Evolutionary conservation across 2,797 vertebrate genomes (phyloP).

Genomic region (Paedocypris micromegethes): DNA sequence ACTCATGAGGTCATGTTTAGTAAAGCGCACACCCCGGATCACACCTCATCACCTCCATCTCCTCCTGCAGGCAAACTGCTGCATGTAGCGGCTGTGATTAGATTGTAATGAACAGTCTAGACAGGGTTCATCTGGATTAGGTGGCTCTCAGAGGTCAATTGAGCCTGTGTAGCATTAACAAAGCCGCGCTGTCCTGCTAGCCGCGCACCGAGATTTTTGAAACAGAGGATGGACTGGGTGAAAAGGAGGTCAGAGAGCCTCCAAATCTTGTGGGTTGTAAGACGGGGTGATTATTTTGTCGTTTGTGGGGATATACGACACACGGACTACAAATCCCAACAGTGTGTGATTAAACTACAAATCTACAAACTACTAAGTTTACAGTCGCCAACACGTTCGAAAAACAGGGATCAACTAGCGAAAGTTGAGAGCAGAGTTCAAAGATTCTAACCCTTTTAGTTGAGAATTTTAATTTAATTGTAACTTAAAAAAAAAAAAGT

Average conservation of each 20-base stretch:
- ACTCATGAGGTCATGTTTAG: not conserved
- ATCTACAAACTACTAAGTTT: too few relatives aligned
- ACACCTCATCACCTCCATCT: conserved; percentile 7
- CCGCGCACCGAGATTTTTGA: conserved; percentile 5
- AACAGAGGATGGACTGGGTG: conserved; percentile 5
- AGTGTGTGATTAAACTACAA: conserved; percentile 5
- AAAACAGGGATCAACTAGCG: too few relatives aligned
- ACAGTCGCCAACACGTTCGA: too few relatives aligned
- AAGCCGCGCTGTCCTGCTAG: conserved; percentile 30
- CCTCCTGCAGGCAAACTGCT: conserved; percentile 28
- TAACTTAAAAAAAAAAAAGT: too few relatives aligned
- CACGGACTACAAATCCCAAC: conserved; percentile 31
- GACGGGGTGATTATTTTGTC: conserved; percentile 27
- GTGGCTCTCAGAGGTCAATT: conserved; percentile 48
- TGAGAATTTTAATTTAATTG: too few relatives aligned
- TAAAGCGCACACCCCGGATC: not conserved
- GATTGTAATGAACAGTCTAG: conserved; percentile 73
- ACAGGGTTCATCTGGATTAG: conserved; percentile 73
- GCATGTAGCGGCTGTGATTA: conserved; percentile 53
- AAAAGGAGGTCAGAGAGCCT: conserved; percentile 14
- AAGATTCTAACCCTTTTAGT: too few relatives aligned
- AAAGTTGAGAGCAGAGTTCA: too few relatives aligned
- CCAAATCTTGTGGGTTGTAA: conserved; percentile 29
- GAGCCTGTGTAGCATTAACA: conserved; percentile 42
- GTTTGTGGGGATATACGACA: not conserved